These are phyloP conservation scores for Propsilocerus akamusi DNA, from an alignment of 1,140 invertebrate species.

Conservation along the genomic window DNA sequence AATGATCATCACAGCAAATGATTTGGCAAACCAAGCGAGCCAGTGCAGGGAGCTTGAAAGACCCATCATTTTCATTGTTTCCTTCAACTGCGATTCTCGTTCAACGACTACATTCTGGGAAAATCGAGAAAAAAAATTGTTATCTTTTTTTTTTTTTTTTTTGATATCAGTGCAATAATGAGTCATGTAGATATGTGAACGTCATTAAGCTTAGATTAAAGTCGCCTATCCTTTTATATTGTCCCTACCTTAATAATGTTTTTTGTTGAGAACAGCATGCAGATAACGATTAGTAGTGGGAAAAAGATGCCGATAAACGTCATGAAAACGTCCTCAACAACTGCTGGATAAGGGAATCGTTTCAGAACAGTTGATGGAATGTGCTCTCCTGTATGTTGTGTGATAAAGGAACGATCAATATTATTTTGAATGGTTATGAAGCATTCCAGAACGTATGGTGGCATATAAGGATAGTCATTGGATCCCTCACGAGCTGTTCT, in stretches of 20 bases:
- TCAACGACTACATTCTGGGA: conserved; percentile 27
- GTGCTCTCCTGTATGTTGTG: background rate
- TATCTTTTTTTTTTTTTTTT: too few species aligned
- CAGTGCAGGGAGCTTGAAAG: conserved; percentile 59
- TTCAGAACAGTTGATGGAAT: background rate
- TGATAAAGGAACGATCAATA: background rate
- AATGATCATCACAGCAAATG: conserved; percentile 43
- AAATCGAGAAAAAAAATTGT: too few species aligned
- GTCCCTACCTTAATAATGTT: background rate
- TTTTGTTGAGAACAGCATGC: background rate
- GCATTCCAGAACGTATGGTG: background rate
- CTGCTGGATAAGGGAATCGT: background rate
- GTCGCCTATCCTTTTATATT: background rate
- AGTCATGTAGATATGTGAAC: background rate
- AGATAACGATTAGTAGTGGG: background rate
- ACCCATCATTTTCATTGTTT: conserved; percentile 73
- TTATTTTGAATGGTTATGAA: background rate
- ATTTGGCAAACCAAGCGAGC: conserved; percentile 57
- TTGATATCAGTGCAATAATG: background rate
- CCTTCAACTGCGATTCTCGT: conserved; percentile 38
- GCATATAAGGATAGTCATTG: background rate
- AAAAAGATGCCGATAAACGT: background rate
- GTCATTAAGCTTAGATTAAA: background rate
- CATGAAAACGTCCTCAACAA: background rate
- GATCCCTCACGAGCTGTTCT: background rate